Evolutionary conservation across 1,140 invertebrate species (phyloP).

Genomic region (Drosophila ironensis): DNA sequence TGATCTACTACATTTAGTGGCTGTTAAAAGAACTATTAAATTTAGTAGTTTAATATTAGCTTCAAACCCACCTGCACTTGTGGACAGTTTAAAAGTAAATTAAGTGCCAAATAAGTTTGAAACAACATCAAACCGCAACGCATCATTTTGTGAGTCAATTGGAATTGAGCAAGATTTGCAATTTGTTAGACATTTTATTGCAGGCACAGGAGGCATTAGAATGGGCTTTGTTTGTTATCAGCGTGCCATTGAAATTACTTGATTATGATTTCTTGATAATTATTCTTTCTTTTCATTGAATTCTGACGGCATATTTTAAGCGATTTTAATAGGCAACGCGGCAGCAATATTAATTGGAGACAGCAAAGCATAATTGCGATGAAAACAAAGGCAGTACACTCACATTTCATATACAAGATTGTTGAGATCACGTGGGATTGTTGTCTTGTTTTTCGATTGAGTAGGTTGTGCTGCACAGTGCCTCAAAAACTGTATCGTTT

Average conservation of each 20-base stretch:
- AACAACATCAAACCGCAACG: neutral
- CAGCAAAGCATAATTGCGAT: neutral
- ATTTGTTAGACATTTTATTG: conserved; percentile 15
- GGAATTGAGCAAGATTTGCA: conserved; percentile 10
- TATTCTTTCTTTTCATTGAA: neutral
- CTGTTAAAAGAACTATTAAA: conserved; percentile 1
- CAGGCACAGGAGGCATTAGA: neutral
- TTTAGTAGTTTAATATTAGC: neutral
- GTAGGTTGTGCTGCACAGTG: conserved; percentile 20
- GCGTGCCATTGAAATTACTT: neutral
- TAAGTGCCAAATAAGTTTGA: neutral
- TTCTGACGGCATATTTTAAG: neutral
- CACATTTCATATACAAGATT: conserved; percentile 4
- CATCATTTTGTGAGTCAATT: conserved; percentile 16
- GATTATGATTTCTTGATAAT: conserved; percentile 32
- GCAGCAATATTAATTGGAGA: conserved; percentile 22
- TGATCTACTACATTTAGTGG: conserved; percentile 10
- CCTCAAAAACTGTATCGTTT: conserved; percentile 17
- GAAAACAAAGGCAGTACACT: conserved; percentile 5
- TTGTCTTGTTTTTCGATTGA: neutral
- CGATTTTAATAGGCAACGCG: neutral
- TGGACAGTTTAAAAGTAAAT: neutral
- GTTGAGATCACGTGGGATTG: conserved; percentile 11
- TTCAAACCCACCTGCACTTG: neutral
- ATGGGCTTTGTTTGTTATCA: conserved; percentile 24